Base-by-base conservation (phyloP, 2,797 vertebrate genomes). In the Siniperca scherzeri region DNA sequence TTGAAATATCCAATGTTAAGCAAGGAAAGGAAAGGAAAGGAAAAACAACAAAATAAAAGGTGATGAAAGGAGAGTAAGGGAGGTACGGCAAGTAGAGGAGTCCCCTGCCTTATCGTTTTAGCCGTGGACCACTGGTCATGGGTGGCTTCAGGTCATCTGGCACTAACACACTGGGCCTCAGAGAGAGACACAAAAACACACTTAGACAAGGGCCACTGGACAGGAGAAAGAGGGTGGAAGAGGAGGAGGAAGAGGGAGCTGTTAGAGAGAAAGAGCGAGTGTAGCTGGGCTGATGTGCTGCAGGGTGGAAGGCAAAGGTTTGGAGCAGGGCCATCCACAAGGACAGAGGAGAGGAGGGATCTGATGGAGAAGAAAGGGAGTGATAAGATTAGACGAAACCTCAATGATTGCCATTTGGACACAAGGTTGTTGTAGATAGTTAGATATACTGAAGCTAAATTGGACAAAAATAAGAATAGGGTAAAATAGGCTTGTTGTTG, bases 201-300 rank as follows among this genome's bases (percentile, higher is more conserved):
- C 88, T 94, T 91, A 91, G 86, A 90, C 84, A 89, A 92, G 87
- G 86, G 70, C 87, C 87, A 92, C 69, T 89, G 87, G 80, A 90
- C 77, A 88, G 81, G 44, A 74, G 70, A 66, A 65, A 74, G 69
- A 65, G 30, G 11, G 56, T 78, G 8, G 40, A 67, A 5, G 60
- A 61, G 59, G 56, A 78, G 30, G 46, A 65, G 27, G 25, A 69
- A 17, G 62, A 66, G 56, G 38, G 62, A 80, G 44, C n/a, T 78
- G 42, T 66, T 64, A 72, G 42, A 57, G 38, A 60, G 68, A 57
- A 61, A 76, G 64, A 83, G 70, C 1, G 19, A 86, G 64, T 66
- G 53, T 65, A 30, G 73, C 71, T 44, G 61, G 61, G 36, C 42
- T 59, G 27, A 70, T 74, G 62, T 79, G 74, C 82, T 83, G 73